Conservation (phyloP, 2,888 invertebrate genomes). For the Acanthosepion pharaonis region DNA sequence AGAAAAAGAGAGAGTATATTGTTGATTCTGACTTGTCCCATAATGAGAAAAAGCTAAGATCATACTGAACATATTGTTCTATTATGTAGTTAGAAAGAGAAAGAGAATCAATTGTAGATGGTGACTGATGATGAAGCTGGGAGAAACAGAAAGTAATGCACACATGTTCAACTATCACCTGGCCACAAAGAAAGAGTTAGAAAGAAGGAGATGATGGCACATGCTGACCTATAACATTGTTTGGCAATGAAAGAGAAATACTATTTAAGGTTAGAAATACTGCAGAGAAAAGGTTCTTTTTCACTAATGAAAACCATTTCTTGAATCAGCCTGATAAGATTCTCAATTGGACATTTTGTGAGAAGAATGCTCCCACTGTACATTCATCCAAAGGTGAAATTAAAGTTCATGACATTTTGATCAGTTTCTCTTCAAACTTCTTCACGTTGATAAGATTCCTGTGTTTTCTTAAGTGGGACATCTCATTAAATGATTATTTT, state of each 20-base stretch:
- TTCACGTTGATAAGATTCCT: neutral
- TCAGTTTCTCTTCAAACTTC: neutral
- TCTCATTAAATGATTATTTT: neutral
- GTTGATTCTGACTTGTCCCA: no score
- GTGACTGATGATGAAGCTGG: no score
- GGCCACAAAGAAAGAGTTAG: neutral
- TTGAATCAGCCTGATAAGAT: neutral
- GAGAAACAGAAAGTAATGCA: no score
- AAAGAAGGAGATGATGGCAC: neutral
- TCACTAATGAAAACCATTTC: neutral
- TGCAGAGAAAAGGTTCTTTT: neutral
- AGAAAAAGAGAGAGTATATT: no score
- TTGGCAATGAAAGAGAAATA: neutral
- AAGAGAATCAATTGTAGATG: no score
- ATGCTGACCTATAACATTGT: neutral
- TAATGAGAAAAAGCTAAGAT: no score
- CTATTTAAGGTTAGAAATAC: neutral
- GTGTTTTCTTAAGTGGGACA: neutral
- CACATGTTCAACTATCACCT: no score
- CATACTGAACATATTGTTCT: no score
- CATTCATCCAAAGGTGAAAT: constrained; percentile 13
- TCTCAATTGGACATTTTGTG: neutral
- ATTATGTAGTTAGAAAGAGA: no score
- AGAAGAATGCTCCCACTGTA: neutral
- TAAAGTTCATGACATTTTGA: constrained; percentile 13